Evolutionary conservation across 2,888 invertebrate species (phyloP).

Genomic region (Priocnemis perturbator): DNA sequence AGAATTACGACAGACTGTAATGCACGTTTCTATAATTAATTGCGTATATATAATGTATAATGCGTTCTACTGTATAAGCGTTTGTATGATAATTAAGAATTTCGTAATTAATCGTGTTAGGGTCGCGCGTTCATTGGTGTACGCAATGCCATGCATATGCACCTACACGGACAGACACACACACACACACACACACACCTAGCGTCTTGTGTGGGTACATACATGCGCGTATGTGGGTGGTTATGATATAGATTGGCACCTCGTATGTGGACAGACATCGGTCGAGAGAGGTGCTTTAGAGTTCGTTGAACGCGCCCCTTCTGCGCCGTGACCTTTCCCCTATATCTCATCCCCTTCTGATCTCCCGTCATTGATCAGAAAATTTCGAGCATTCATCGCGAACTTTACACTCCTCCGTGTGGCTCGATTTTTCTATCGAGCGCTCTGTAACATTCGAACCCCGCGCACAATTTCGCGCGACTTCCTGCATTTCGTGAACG

Average conservation of each 20-base stretch:
- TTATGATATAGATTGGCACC: neutral
- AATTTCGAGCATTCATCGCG: slow-evolving; percentile 17
- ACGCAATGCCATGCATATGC: slow-evolving; percentile 14
- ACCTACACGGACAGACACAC: neutral
- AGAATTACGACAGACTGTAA: slow-evolving; percentile 37
- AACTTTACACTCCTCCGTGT: slow-evolving; percentile 9
- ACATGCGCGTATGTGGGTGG: neutral
- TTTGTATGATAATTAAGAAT: slow-evolving; percentile 55
- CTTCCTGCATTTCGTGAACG: too few relatives aligned
- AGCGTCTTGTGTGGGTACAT: neutral
- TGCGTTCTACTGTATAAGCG: slow-evolving; percentile 30
- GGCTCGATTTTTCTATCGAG: too few relatives aligned
- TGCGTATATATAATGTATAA: slow-evolving; percentile 40
- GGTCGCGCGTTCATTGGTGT: slow-evolving; percentile 28
- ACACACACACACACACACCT: too few relatives aligned
- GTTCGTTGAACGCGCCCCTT: slow-evolving; percentile 28
- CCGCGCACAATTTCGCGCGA: too few relatives aligned
- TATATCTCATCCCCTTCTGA: neutral
- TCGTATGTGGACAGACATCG: neutral
- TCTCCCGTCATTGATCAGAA: too few relatives aligned
- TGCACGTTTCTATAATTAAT: slow-evolving; percentile 41
- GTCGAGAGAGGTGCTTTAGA: slow-evolving; percentile 27
- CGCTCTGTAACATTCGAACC: too few relatives aligned
- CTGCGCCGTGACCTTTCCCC: slow-evolving; percentile 34
- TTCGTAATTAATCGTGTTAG: slow-evolving; percentile 48